Evolutionary conservation across 1,140 invertebrate species (phyloP).

Genomic region (Drosophila ogumai): DNA sequence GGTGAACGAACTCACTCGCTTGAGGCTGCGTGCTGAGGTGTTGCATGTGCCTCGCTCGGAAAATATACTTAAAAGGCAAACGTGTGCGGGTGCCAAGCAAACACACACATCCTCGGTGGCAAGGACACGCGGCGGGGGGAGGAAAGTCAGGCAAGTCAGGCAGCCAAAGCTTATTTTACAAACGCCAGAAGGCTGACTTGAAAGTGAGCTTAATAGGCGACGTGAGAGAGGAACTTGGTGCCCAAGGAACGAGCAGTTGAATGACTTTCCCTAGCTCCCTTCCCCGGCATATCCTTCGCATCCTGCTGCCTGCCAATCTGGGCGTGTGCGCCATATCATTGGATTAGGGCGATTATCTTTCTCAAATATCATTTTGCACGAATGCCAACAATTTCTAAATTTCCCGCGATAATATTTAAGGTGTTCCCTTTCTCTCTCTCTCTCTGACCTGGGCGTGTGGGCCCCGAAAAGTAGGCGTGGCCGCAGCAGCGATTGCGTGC

Average conservation of each 20-base stretch:
- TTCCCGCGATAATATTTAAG: constrained; percentile 58
- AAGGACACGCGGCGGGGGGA: constrained; percentile 21
- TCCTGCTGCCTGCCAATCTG: background rate
- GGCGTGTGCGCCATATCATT: constrained; percentile 42
- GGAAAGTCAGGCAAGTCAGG: constrained; percentile 24
- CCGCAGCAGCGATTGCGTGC: constrained; percentile 49
- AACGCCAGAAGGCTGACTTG: constrained; percentile 60
- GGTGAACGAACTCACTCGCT: constrained; percentile 36
- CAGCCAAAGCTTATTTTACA: constrained; percentile 67
- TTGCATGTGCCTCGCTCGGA: constrained; percentile 54
- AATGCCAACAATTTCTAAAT: constrained; percentile 78
- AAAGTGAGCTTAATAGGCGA: constrained; percentile 57
- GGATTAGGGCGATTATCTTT: constrained; percentile 77
- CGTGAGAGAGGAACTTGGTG: constrained; percentile 34
- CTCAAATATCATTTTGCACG: constrained; percentile 80
- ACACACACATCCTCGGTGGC: constrained; percentile 30
- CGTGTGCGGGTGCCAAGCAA: constrained; percentile 51
- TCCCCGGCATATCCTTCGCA: background rate
- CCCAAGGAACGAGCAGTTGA: constrained; percentile 31
- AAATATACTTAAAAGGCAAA: constrained; percentile 45
- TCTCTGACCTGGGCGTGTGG: too few relatives aligned
- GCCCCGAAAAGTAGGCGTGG: constrained; percentile 10
- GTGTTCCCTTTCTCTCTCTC: background rate
- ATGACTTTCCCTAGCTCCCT: constrained; percentile 14
- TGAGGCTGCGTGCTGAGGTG: constrained; percentile 52